A percentile compares a stretch with the other conserved stretches of the same genome.
Evolutionary conservation across 1,140 invertebrate genomes (phyloP).

Genomic region (Bombus huntii): DNA sequence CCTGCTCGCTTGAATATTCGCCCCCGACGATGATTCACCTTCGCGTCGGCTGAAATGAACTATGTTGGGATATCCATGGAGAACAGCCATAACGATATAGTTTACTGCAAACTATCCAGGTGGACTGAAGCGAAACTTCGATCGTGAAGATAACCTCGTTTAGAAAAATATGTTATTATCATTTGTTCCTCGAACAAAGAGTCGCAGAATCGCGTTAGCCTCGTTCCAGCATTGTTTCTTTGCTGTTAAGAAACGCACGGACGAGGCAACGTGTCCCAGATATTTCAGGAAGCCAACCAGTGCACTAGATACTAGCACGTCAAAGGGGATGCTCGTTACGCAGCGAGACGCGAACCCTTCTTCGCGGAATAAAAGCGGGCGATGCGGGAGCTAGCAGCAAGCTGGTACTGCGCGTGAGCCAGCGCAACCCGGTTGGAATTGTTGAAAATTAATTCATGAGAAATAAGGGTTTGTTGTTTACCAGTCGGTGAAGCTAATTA

Average conservation of each 20-base stretch:
- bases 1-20: conserved; percentile 63
- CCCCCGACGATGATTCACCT: conserved; percentile 30
- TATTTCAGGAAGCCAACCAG: conserved; percentile 36
- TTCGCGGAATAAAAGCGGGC: conserved; percentile 48
- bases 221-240: not conserved
- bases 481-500: conserved; percentile 64
- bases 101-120: no score
- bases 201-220: not conserved
- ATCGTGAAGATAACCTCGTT: not conserved
- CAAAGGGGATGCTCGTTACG: conserved; percentile 65
- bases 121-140: not conserved
- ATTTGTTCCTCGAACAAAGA: not conserved
- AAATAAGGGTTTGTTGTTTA: conserved; percentile 69
- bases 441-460: conserved; percentile 70
- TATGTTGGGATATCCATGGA: not conserved
- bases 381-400: not conserved
- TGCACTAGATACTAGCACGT: conserved; percentile 39
- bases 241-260: not conserved
- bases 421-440: conserved; percentile 29
- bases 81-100: no score
- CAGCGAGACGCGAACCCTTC: conserved; percentile 31
- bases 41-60: not conserved
- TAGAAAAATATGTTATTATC: no score
- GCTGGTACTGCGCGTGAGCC: not conserved
- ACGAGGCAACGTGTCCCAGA: conserved; percentile 40